phyloP scores from a whole-genome alignment of 2,113 vertebrate genomes.

The Peromyscus polionotus region DNA sequence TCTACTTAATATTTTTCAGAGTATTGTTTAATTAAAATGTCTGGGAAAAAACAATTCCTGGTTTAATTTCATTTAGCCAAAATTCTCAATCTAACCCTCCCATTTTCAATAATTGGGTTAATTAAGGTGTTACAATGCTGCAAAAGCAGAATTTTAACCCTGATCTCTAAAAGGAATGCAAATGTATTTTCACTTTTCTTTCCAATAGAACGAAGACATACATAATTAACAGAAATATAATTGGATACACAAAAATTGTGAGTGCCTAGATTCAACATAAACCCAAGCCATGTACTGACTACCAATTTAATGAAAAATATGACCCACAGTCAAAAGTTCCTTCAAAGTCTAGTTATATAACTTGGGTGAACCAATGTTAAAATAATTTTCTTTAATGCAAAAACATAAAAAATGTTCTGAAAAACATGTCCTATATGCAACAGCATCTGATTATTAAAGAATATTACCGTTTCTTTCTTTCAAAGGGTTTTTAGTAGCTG shows the following conservation, averaged over 20 bases:
- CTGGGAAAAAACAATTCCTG: not conserved
- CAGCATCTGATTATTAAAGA: constrained; percentile 55
- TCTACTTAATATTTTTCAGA: not conserved
- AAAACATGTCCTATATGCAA: constrained; percentile 60
- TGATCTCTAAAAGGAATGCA: constrained; percentile 4
- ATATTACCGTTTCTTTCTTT: constrained; percentile 59
- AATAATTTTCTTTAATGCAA: constrained; percentile 70
- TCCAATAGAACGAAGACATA: constrained; percentile 10
- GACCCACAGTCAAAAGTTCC: not conserved
- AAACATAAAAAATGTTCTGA: constrained; percentile 62
- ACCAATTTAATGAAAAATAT: constrained; percentile 34
- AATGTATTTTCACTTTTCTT: not conserved
- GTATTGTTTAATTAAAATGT: constrained; percentile 3
- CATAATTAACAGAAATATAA: constrained; percentile 48
- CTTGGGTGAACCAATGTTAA: constrained; percentile 61
- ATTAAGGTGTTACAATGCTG: constrained; percentile 1
- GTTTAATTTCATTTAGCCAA: not conserved
- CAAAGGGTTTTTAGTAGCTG: constrained; percentile 37
- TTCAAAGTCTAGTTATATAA: constrained; percentile 24
- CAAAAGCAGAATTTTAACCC: not conserved
- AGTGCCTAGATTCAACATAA: not conserved
- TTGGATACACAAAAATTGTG: not conserved
- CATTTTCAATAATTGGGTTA: not conserved
- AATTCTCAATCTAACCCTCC: constrained; percentile 44
- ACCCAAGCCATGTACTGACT: constrained; percentile 23